These are phyloP conservation scores for Chrysolina haemoptera DNA, from an alignment of 2,888 invertebrate species.

Conservation along the genomic window DNA sequence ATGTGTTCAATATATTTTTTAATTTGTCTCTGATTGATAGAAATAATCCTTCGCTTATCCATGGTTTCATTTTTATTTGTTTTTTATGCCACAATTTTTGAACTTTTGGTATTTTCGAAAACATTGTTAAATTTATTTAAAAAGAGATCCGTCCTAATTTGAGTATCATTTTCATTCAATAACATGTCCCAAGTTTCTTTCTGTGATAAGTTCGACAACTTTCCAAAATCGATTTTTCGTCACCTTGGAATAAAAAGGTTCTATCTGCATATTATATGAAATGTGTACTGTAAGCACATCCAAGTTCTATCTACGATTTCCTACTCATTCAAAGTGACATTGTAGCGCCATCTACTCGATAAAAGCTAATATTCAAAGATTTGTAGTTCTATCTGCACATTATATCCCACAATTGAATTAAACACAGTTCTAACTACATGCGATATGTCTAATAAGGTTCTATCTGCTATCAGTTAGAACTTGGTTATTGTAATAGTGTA, in stretches of 20 bases:
- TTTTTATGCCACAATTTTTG: no score
- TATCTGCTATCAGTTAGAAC: slow-evolving; percentile 31
- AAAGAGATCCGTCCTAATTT: no score
- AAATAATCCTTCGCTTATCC: no score
- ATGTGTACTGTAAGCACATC: not conserved
- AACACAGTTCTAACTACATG: slow-evolving; percentile 1
- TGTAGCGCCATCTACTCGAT: slow-evolving; percentile 2
- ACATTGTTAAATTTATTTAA: no score
- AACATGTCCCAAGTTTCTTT: no score
- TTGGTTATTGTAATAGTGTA: slow-evolving; percentile 24
- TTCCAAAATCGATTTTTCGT: not conserved
- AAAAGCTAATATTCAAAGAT: not conserved
- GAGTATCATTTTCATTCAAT: no score
- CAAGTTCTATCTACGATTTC: slow-evolving; percentile 1
- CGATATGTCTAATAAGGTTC: slow-evolving; percentile 22
- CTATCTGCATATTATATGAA: no score
- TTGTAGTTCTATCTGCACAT: slow-evolving; percentile 8
- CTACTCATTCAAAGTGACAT: not conserved
- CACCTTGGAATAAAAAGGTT: not conserved
- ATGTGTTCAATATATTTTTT: no score
- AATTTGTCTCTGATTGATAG: no score
- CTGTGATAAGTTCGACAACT: no score
- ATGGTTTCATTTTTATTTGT: no score
- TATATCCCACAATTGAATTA: not conserved
- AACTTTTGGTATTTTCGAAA: no score